These are phyloP conservation scores for Leptocoma aspasia DNA, from an alignment of 2,113 vertebrate genomes.

Conservation along the genomic window DNA sequence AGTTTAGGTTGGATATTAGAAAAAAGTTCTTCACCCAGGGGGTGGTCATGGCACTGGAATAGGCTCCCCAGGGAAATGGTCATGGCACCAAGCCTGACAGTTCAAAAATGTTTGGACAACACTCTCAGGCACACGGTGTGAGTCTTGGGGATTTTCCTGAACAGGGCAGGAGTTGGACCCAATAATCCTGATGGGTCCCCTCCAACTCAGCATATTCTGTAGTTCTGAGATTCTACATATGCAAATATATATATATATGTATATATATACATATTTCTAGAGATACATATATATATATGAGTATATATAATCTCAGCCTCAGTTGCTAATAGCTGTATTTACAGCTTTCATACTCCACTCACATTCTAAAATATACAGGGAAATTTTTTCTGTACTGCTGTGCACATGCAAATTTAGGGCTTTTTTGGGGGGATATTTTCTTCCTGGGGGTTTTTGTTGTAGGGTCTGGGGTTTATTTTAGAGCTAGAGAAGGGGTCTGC, in stretches of 20 bases:
- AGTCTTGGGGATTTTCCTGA: neutral
- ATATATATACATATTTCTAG: neutral
- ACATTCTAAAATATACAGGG: neutral
- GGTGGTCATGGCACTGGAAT: neutral
- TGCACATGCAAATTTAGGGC: neutral
- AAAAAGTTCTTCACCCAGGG: neutral
- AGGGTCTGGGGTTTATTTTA: neutral
- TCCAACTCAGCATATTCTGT: neutral
- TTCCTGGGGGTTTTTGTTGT: neutral
- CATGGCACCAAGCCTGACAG: neutral
- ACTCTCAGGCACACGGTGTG: neutral
- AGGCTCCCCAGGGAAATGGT: neutral
- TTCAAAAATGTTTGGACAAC: neutral
- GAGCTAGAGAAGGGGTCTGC: neutral
- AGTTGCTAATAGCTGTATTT: neutral
- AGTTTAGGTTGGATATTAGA: neutral
- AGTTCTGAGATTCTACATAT: neutral
- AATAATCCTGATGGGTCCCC: neutral
- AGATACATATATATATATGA: too few species aligned
- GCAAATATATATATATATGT: too few species aligned
- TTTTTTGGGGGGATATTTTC: fast-evolving
- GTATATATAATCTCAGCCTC: neutral
- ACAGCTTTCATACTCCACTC: neutral
- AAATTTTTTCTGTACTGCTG: neutral
- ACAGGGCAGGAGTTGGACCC: neutral